Conservation (phyloP, 92 coral and sea anemone species). For the Palythoa heliodiscus region DNA sequence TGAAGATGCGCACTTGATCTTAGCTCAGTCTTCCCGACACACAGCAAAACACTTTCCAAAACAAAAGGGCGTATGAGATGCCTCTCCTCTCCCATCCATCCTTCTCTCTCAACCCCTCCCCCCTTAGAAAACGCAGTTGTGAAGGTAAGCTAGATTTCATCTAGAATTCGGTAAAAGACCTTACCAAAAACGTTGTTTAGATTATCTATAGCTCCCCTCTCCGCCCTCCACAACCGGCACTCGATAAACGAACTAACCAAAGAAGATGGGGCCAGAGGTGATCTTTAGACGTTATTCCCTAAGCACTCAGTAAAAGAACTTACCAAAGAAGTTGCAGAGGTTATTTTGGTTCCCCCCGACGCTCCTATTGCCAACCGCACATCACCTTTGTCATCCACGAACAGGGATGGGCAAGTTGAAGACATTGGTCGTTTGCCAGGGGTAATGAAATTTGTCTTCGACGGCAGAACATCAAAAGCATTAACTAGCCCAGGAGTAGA, state of each 20-base stretch:
- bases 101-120: too few species aligned
- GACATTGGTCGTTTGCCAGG: constrained; percentile 81
- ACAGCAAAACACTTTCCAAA: too few species aligned
- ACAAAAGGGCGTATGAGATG: too few species aligned
- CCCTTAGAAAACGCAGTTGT: too few species aligned
- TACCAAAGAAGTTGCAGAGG: constrained; percentile 70
- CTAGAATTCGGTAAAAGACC: too few species aligned
- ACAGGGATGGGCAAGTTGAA: constrained; percentile 61
- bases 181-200: too few species aligned
- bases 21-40: too few species aligned
- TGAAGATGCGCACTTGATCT: too few species aligned
- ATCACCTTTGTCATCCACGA: constrained; percentile 59
- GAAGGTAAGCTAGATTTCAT: too few species aligned
- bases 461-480: constrained; percentile 58
- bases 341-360: constrained; percentile 72
- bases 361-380: constrained; percentile 69
- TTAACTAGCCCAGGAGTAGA: constrained; percentile 66
- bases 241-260: constrained; percentile 44
- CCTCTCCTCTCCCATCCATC: too few species aligned
- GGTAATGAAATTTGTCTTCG: constrained; percentile 60
- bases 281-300: constrained; percentile 42
- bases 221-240: too few species aligned
- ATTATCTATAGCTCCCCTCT: too few species aligned
- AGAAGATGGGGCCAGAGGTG: constrained; percentile 56
- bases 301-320: neutral